These are phyloP conservation scores for Rhyzopertha dominica DNA, from an alignment of 1,140 invertebrate species.

Conservation along the genomic window DNA sequence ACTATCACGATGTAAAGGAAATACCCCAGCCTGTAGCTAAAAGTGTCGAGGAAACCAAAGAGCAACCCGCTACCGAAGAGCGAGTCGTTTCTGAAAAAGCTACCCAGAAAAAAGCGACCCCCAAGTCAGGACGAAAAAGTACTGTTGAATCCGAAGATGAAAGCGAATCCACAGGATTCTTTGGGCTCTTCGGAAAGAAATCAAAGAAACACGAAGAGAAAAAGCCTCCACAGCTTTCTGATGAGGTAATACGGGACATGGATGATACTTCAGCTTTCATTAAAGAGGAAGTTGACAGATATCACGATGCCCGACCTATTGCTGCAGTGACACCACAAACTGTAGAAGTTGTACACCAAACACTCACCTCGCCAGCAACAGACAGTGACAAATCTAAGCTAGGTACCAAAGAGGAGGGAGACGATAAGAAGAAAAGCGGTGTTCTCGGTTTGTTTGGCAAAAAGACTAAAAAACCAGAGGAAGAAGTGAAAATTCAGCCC, in stretches of 20 bases:
- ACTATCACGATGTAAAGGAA: conserved; percentile 12
- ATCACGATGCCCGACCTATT: conserved; percentile 18
- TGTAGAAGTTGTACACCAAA: background rate
- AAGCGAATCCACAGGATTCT: conserved; percentile 7
- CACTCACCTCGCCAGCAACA: too few species aligned
- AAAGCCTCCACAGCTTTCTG: conserved; percentile 1
- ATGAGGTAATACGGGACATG: conserved; percentile 11
- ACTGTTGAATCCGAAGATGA: conserved; percentile 4
- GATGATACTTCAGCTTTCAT: conserved; percentile 12
- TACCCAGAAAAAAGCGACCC: conserved; percentile 7
- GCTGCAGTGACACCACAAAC: background rate
- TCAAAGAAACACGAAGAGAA: conserved; percentile 10
- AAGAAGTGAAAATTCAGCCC: conserved; percentile 13
- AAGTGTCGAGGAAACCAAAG: background rate
- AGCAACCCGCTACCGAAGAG: background rate
- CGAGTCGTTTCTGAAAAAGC: conserved; percentile 5
- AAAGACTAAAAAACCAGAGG: conserved; percentile 11
- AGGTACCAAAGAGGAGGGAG: background rate
- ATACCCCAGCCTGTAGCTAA: background rate
- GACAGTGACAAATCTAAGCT: too few species aligned
- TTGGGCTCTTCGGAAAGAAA: conserved; percentile 17
- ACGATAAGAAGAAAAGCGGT: conserved; percentile 1
- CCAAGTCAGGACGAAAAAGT: too few species aligned
- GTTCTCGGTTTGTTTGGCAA: conserved; percentile 17
- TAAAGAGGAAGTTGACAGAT: conserved; percentile 18